Percentiles rank a stretch among this genome's conserved stretches.
These are phyloP conservation scores for Lithosia quadra DNA, from an alignment of 2,888 invertebrate genomes.

Conservation along the genomic window DNA sequence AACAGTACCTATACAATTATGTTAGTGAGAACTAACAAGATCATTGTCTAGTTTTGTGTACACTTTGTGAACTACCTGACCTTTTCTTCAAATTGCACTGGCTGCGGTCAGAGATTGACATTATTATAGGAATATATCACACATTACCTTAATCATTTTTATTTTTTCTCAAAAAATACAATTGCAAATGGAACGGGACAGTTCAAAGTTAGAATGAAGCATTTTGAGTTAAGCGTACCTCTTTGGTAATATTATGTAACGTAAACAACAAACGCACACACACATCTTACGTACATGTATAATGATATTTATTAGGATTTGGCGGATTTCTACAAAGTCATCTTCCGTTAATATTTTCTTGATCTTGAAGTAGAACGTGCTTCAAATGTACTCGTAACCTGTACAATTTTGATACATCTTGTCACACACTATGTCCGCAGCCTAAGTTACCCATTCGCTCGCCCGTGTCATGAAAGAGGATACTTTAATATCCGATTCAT, in stretches of 20 bases:
- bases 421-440: constrained; percentile 57
- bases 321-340: too few species aligned
- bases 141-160: too few species aligned
- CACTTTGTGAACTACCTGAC: too few species aligned
- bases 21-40: too few species aligned
- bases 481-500: constrained; percentile 86
- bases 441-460: constrained; percentile 77
- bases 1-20: not conserved
- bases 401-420: constrained; percentile 28
- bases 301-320: not conserved
- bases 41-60: too few species aligned
- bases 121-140: too few species aligned
- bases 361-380: not conserved
- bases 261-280: not conserved
- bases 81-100: too few species aligned
- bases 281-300: too few species aligned
- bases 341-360: not conserved
- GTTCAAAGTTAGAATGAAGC: not conserved
- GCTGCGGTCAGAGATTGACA: too few species aligned
- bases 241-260: not conserved
- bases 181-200: not conserved
- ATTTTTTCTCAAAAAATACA: too few species aligned
- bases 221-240: too few species aligned
- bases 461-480: constrained; percentile 84
- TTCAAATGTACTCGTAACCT: not conserved